Evolutionary conservation across 2,888 invertebrate species (phyloP).

Genomic region (Phoenoteleia sp.): DNA sequence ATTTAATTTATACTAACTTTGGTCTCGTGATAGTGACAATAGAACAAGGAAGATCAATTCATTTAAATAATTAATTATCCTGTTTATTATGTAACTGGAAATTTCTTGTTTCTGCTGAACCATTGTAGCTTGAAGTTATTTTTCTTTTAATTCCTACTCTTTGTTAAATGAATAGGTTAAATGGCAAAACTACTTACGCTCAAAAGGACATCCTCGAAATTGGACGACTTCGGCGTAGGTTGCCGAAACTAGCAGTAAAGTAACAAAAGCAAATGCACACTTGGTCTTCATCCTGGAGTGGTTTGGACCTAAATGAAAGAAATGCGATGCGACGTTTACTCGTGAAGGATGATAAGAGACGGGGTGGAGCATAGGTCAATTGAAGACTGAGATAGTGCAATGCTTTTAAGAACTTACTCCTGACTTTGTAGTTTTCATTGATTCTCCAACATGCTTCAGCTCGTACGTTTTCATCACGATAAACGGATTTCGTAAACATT

Average conservation of each 20-base stretch:
- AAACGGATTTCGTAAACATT: background rate
- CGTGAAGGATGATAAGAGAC: slow-evolving; percentile 73
- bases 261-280: slow-evolving; percentile 67
- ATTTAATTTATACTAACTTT: no score
- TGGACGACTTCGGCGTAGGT: slow-evolving; percentile 77
- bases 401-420: slow-evolving; percentile 52
- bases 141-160: no score
- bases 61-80: no score
- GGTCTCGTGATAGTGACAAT: no score
- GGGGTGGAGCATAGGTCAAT: slow-evolving; percentile 83
- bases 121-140: no score
- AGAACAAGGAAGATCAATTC: no score
- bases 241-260: slow-evolving; percentile 72
- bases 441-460: background rate
- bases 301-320: slow-evolving; percentile 80
- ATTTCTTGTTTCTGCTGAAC: no score
- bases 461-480: background rate
- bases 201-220: slow-evolving; percentile 73
- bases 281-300: slow-evolving; percentile 79
- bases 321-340: slow-evolving; percentile 73
- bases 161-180: background rate
- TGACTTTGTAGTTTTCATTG: slow-evolving; percentile 55
- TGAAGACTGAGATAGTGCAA: slow-evolving; percentile 75
- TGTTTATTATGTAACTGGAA: no score
- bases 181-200: slow-evolving; percentile 74